Conservation (phyloP, 2,113 vertebrate genomes). For the Amazona guildingii region DNA sequence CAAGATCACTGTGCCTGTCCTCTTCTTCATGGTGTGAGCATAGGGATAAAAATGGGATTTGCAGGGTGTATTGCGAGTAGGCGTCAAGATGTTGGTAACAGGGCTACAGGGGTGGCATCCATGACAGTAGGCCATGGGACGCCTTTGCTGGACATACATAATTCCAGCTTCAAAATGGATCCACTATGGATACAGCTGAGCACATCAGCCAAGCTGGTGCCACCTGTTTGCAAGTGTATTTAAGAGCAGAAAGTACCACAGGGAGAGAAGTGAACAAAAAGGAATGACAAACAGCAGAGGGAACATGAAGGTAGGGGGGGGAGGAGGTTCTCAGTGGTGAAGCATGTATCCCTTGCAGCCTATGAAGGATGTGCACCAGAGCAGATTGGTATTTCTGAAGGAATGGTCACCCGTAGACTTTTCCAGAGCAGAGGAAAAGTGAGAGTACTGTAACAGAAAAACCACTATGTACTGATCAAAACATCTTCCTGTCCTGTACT, state of each 20-base stretch:
- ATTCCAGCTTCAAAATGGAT: neutral
- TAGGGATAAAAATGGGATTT: neutral
- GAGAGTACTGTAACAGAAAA: neutral
- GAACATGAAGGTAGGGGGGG: neutral
- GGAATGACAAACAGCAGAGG: neutral
- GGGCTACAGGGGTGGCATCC: neutral
- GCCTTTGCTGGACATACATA: neutral
- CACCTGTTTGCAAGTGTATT: neutral
- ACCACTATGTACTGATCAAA: fast-evolving
- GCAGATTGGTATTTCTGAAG: neutral
- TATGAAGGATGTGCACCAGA: neutral
- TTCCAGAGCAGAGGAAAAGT: neutral
- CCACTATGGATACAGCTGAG: neutral
- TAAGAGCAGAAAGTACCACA: neutral
- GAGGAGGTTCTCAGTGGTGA: neutral
- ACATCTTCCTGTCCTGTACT: neutral
- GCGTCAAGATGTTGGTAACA: neutral
- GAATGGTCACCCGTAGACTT: neutral
- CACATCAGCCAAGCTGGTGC: neutral
- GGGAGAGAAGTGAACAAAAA: neutral
- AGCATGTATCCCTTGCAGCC: neutral
- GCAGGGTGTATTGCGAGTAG: fast-evolving
- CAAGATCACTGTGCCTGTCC: neutral
- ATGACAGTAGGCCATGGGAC: neutral
- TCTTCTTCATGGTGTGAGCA: neutral